These are phyloP conservation scores for Coptodon bakossiorum DNA, from an alignment of 2,113 vertebrate genomes.

Conservation along the genomic window DNA sequence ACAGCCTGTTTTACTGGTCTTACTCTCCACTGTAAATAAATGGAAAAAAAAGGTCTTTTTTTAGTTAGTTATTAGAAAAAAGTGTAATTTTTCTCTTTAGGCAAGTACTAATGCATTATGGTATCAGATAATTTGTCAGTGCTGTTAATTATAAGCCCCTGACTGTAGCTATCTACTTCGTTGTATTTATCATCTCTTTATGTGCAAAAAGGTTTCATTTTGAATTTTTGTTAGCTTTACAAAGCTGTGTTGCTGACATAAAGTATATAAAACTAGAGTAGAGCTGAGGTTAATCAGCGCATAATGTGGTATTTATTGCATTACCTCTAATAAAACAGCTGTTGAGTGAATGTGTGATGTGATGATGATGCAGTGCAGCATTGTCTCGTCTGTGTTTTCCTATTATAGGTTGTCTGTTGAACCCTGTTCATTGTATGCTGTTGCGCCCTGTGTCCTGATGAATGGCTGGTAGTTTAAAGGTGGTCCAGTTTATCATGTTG, in stretches of 20 bases:
- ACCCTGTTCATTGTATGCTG: slow-evolving; percentile 3
- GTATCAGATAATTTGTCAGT: not conserved
- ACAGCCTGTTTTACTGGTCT: not conserved
- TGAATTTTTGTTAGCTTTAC: not conserved
- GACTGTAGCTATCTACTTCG: not conserved
- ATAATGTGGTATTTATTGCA: not conserved
- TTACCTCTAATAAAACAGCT: not conserved
- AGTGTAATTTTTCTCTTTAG: not conserved
- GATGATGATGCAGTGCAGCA: not conserved
- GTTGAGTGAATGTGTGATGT: not conserved
- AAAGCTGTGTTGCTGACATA: not conserved
- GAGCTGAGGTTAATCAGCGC: not conserved
- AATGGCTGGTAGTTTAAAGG: slow-evolving; percentile 41
- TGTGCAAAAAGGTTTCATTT: not conserved
- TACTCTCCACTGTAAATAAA: not conserved
- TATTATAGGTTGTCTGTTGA: not conserved
- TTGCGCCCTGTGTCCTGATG: slow-evolving; percentile 31
- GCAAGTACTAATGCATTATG: not conserved
- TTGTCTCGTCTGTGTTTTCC: not conserved
- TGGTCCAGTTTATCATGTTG: slow-evolving; percentile 50
- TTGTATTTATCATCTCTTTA: not conserved
- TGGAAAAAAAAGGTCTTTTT: not conserved
- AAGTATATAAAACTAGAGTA: not conserved
- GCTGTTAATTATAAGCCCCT: not conserved
- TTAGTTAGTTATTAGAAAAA: not conserved